Conservation (phyloP, 2,888 invertebrate genomes). For the Watsonalla cultraria region DNA sequence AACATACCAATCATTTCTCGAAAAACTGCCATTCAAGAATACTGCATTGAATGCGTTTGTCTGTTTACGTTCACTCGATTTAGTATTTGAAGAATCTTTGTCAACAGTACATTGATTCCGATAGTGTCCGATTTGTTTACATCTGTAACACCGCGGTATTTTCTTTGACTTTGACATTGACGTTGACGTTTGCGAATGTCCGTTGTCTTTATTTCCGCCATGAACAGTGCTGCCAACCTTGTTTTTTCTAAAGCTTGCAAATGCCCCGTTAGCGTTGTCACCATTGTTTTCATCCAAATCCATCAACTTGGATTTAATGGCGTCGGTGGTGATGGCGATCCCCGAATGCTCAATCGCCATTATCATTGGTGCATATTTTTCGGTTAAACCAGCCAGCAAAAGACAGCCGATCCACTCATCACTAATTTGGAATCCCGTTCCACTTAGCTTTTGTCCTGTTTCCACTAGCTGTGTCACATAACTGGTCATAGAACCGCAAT, state of each 20-base stretch:
- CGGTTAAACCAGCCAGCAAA: slow-evolving; percentile 15
- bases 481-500: slow-evolving; percentile 9
- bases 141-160: slow-evolving; percentile 14
- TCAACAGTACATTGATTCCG: slow-evolving; percentile 15
- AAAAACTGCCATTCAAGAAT: slow-evolving; percentile 20
- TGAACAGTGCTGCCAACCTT: slow-evolving; percentile 12
- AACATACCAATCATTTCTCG: slow-evolving; percentile 21
- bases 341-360: too few species aligned
- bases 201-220: too few species aligned
- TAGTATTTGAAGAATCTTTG: slow-evolving; percentile 12
- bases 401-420: slow-evolving; percentile 20
- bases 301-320: slow-evolving; percentile 16
- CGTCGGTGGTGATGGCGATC: slow-evolving; percentile 16
- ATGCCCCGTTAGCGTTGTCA: slow-evolving; percentile 5
- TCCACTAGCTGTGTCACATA: slow-evolving; percentile 15
- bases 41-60: slow-evolving; percentile 23
- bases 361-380: not conserved
- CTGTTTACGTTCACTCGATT: slow-evolving; percentile 11
- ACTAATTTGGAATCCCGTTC: slow-evolving; percentile 15
- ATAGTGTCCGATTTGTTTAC: slow-evolving; percentile 22
- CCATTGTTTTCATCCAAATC: slow-evolving; percentile 14
- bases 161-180: slow-evolving; percentile 13
- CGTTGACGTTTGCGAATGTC: slow-evolving; percentile 13
- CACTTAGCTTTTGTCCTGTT: slow-evolving; percentile 11
- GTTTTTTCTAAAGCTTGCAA: slow-evolving; percentile 16